Evolutionary conservation across 92 coral and sea anemone species (phyloP).

Genomic region (Porites divaricata): DNA sequence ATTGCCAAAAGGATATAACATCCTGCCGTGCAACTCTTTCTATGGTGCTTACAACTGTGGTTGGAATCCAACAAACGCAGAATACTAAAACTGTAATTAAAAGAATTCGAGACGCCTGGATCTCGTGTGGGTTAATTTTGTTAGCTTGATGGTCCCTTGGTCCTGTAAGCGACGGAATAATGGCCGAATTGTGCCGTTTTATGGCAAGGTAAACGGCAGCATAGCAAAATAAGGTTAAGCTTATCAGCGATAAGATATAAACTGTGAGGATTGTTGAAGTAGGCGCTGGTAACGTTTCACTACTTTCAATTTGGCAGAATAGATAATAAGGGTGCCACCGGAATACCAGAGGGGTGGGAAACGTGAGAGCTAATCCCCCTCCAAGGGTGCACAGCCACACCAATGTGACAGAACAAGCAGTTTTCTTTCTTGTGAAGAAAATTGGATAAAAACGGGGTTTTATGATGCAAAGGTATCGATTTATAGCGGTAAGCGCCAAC

Average conservation of each 20-base stretch:
- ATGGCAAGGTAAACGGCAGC: conserved; percentile 2
- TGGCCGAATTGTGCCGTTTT: conserved; percentile 7
- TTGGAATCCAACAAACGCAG: conserved; percentile 4
- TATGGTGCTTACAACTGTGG: neutral
- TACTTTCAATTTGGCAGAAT: neutral
- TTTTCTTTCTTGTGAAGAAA: neutral
- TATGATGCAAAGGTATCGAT: conserved; percentile 10
- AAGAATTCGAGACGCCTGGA: conserved; percentile 24
- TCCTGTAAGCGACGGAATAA: neutral
- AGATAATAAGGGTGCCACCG: no score
- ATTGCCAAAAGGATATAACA: neutral
- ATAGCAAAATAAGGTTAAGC: neutral
- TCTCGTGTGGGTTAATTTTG: neutral
- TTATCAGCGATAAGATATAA: neutral
- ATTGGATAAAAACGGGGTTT: neutral
- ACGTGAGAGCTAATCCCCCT: neutral
- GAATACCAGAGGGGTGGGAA: neutral
- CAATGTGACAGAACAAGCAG: neutral
- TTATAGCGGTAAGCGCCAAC: neutral
- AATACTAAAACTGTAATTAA: conserved; percentile 1
- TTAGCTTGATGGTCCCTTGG: neutral
- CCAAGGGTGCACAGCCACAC: neutral
- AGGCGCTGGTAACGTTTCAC: neutral
- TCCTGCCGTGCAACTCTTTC: neutral
- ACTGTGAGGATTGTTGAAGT: neutral